Conservation (phyloP, 30 jellyfish, hydroid and myxozoan genomes). For the Hydra vulgaris region DNA sequence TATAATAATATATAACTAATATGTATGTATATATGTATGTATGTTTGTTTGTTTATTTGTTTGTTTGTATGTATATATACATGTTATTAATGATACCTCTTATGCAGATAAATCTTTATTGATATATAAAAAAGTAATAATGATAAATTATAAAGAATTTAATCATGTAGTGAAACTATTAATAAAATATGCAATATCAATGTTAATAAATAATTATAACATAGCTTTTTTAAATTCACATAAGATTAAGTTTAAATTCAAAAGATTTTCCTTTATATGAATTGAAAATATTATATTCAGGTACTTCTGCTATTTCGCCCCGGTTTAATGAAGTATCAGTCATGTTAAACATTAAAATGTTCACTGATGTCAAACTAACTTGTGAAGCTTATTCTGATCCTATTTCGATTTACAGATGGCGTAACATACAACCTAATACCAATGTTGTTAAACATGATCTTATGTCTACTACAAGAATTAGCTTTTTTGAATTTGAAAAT, state of each 20-base stretch:
- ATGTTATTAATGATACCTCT: too few species aligned
- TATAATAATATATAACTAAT: too few species aligned
- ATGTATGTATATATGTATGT: too few species aligned
- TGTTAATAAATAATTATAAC: too few species aligned
- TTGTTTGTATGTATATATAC: too few species aligned
- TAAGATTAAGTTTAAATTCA: background rate
- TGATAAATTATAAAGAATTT: too few species aligned
- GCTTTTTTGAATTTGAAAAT: constrained; percentile 15
- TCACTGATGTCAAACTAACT: background rate
- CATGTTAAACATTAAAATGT: background rate
- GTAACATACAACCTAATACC: background rate
- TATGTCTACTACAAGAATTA: constrained; percentile 6
- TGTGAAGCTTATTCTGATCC: constrained; percentile 37
- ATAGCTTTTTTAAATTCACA: background rate
- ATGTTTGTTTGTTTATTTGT: too few species aligned
- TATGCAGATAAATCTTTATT: too few species aligned
- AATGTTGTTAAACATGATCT: background rate
- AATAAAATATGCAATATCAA: too few species aligned
- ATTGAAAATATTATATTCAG: background rate
- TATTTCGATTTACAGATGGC: constrained; percentile 23
- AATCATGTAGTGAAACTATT: too few species aligned
- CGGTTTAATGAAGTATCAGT: background rate
- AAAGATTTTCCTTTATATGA: background rate
- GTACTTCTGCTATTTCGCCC: constrained; percentile 21
- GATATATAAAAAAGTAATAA: too few species aligned